Evolutionary conservation across 1,140 invertebrate genomes (phyloP).

Genomic region (Drosophila jambulina): DNA sequence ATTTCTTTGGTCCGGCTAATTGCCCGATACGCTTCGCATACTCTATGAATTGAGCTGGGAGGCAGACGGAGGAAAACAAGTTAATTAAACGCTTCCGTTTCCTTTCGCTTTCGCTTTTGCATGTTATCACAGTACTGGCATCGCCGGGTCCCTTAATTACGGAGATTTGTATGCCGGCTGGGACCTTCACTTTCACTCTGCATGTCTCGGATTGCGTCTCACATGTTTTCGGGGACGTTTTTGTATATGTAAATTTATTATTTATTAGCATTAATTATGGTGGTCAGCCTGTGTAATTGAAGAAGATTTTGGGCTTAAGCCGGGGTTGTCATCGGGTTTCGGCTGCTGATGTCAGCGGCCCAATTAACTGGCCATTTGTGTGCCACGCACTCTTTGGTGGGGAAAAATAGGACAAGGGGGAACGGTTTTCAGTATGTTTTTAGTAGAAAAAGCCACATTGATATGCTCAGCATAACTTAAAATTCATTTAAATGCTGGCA

Average conservation of each 20-base stretch:
- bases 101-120: slow-evolving; percentile 45
- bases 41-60: slow-evolving; percentile 53
- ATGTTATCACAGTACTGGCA: slow-evolving; percentile 70
- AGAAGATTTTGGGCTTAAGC: slow-evolving; percentile 36
- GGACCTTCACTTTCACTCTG: slow-evolving; percentile 61
- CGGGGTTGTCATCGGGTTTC: slow-evolving; percentile 66
- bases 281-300: slow-evolving; percentile 67
- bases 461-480: slow-evolving; percentile 19
- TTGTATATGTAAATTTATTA: slow-evolving; percentile 82
- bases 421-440: background rate
- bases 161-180: slow-evolving; percentile 75
- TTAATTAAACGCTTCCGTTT: slow-evolving; percentile 81
- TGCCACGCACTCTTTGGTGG: slow-evolving; percentile 10
- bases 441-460: background rate
- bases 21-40: slow-evolving; percentile 69
- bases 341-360: slow-evolving; percentile 72
- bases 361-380: slow-evolving; percentile 72
- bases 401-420: too few relatives aligned
- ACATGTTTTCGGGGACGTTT: slow-evolving; percentile 45
- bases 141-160: slow-evolving; percentile 68
- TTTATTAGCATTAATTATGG: slow-evolving; percentile 83
- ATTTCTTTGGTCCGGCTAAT: slow-evolving; percentile 54
- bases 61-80: slow-evolving; percentile 66
- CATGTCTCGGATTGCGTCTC: slow-evolving; percentile 62
- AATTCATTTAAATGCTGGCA: slow-evolving; percentile 17